Base-by-base conservation (phyloP, 2,797 vertebrate species). In the Apogon talboti region DNA sequence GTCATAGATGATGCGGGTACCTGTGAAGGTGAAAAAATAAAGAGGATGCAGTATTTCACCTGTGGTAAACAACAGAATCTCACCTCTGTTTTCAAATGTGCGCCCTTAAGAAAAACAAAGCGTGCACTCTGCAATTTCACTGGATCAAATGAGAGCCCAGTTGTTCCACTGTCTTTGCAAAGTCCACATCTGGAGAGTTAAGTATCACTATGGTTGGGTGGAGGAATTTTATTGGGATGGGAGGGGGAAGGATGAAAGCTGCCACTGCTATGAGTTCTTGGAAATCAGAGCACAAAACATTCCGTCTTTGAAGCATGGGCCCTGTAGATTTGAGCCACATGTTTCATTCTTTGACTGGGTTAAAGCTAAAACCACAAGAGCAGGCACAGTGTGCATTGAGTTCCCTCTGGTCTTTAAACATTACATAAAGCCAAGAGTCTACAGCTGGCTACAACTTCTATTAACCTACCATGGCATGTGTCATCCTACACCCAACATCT, bases 1-100 rank as follows among this genome's bases (percentile, higher is more conserved):
- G 93, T 96, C 95, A 54, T 97, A 98, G 89, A 95, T 97, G 89
- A 96, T 98, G 81, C 82, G 94, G 70, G 96, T 98, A 78, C 96
- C 97, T 98, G 90, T n/a, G 33, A 71, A 59, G 3, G 16, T 19
- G 1, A 35, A 19, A n/a, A 18, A 44, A 2, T 6, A 9, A 3
- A 21, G 9, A 28, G 1, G 13, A 30, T 46, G 7, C 37, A 11
- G 3, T 19, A 35, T 43, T 54, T 55, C 7, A 61, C n/a, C 13
- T 54, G 21, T 1, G 13, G 18, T 60, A 30, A 53, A 69, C 4
- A 44, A 54, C 2, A 42, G 12, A 49, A 51, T 59, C 11, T 16
- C 5, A 44, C 14, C 50, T 15, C 42, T 28, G 1, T 42, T 42
- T 54, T 28, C 21, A 33, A 54, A 2, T 45, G 13, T 57, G 47